Conservation (phyloP, 2,113 vertebrate species). For the Mustela nigripes region DNA sequence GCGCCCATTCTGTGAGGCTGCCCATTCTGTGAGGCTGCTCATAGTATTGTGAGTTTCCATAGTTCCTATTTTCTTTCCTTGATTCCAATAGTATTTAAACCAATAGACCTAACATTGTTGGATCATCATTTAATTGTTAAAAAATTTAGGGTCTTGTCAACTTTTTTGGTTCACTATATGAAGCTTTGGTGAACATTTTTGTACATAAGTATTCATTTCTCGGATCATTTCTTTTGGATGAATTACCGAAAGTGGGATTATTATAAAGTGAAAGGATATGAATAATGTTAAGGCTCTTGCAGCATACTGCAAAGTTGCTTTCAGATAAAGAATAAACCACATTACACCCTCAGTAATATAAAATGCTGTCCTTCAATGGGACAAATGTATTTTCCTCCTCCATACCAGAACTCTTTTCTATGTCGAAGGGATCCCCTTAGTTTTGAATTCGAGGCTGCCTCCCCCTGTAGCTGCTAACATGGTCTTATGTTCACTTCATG, state of each 20-base stretch:
- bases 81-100: constrained; percentile 48
- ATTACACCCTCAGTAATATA: background rate
- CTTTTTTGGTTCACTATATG: background rate
- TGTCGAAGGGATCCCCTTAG: background rate
- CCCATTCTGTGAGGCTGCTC: background rate
- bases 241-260: constrained; percentile 48
- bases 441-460: background rate
- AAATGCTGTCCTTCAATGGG: background rate
- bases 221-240: constrained; percentile 30
- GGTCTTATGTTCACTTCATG: no score
- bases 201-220: constrained; percentile 5
- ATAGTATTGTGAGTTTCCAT: background rate
- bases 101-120: background rate
- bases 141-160: background rate
- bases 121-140: constrained; percentile 28
- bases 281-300: constrained; percentile 44
- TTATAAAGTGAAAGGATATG: constrained; percentile 44
- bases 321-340: constrained; percentile 42
- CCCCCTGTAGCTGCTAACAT: background rate
- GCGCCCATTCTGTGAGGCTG: background rate
- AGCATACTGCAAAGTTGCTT: constrained; percentile 10
- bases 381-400: background rate
- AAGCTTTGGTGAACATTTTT: constrained; percentile 36
- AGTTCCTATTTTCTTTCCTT: background rate
- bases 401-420: background rate